Evolutionary conservation across 2,113 vertebrate species (phyloP).

Genomic region (Rhynchopsitta pachyrhyncha): DNA sequence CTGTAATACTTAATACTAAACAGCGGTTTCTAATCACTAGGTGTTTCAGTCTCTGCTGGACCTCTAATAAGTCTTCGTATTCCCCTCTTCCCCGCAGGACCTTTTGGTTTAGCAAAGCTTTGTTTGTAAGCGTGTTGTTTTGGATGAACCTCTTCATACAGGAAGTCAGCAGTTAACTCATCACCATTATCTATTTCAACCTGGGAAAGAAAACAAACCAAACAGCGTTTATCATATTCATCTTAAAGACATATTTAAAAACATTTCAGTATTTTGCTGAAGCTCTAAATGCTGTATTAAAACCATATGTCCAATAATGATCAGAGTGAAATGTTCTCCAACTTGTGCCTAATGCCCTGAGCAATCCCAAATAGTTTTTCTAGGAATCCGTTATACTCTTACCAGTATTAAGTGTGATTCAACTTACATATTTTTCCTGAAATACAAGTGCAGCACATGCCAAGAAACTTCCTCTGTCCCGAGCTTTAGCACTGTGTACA

Average conservation of each 20-base stretch:
- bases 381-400: neutral
- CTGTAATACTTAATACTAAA: neutral
- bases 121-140: constrained; percentile 96
- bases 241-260: neutral
- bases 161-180: constrained; percentile 90
- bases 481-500: neutral
- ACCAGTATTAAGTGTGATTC: neutral
- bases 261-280: neutral
- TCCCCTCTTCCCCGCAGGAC: constrained; percentile 90
- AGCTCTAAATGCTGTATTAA: neutral
- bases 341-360: neutral
- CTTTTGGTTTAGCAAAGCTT: constrained; percentile 93
- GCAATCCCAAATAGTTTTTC: neutral
- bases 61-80: constrained; percentile 88
- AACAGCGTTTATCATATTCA: neutral
- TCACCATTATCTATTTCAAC: constrained; percentile 95
- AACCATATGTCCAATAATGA: neutral
- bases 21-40: constrained; percentile 71
- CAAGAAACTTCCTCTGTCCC: neutral
- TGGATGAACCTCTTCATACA: constrained; percentile 97
- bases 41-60: constrained; percentile 82
- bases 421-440: neutral
- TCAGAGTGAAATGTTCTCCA: neutral
- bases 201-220: constrained; percentile 58
- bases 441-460: neutral